Evolutionary conservation across 2,888 invertebrate species (phyloP).

Genomic region (Biston betularia): DNA sequence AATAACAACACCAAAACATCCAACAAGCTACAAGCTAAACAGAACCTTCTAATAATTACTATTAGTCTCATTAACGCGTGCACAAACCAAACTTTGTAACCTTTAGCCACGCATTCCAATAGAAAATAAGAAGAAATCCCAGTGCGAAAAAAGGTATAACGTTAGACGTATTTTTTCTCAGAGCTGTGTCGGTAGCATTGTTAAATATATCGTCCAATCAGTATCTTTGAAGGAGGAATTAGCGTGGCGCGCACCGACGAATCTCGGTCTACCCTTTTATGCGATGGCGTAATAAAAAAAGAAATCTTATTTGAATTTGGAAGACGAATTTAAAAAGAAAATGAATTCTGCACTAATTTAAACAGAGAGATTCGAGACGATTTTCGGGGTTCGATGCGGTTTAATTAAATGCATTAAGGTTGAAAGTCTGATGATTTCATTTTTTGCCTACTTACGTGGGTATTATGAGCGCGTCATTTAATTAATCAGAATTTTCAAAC

Average conservation of each 20-base stretch:
- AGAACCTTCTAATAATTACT: slow-evolving; percentile 77
- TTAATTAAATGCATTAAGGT: slow-evolving; percentile 80
- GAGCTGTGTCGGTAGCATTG: slow-evolving; percentile 81
- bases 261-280: slow-evolving; percentile 81
- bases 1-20: slow-evolving; percentile 72
- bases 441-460: slow-evolving; percentile 42
- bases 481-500: slow-evolving; percentile 45
- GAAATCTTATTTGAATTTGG: slow-evolving; percentile 84
- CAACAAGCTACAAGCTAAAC: slow-evolving; percentile 69
- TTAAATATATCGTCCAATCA: slow-evolving; percentile 86
- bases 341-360: slow-evolving; percentile 84
- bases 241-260: slow-evolving; percentile 70
- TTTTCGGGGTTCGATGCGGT: slow-evolving; percentile 75
- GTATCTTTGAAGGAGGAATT: slow-evolving; percentile 79
- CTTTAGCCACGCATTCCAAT: slow-evolving; percentile 62
- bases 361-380: slow-evolving; percentile 76
- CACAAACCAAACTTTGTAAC: slow-evolving; percentile 60
- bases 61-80: slow-evolving; percentile 77
- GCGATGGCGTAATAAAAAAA: slow-evolving; percentile 76
- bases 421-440: slow-evolving; percentile 60
- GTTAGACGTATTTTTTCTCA: slow-evolving; percentile 79
- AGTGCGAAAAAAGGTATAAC: slow-evolving; percentile 76
- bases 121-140: slow-evolving; percentile 77
- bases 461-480: slow-evolving; percentile 27
- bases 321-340: slow-evolving; percentile 84